phyloP scores from a whole-genome alignment of 1,140 invertebrate species.

The Condylostylus longicornis region DNA sequence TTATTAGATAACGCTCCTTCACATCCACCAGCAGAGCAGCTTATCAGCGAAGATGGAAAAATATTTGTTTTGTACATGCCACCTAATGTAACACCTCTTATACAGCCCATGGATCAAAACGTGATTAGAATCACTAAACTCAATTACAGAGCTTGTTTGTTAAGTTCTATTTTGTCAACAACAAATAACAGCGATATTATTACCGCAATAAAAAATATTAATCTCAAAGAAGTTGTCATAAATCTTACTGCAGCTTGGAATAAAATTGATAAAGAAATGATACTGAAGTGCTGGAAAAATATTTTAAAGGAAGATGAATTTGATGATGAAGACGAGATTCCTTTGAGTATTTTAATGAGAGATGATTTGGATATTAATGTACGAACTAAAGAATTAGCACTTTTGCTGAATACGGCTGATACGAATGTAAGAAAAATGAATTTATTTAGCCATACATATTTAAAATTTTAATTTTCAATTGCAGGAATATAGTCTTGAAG shows the following conservation, averaged over 20 bases:
- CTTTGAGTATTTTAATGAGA: not conserved
- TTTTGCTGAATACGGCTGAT: too few relatives aligned
- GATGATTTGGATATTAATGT: too few relatives aligned
- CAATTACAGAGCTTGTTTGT: slow-evolving; percentile 3
- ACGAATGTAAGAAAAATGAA: too few relatives aligned
- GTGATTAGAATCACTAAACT: slow-evolving; percentile 22
- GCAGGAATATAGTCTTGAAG: too few relatives aligned
- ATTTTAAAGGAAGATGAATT: slow-evolving; percentile 1
- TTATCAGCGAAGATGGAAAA: slow-evolving; percentile 8
- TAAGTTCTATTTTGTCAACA: not conserved
- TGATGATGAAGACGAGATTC: slow-evolving; percentile 6
- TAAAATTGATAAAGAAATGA: not conserved
- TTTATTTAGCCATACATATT: too few relatives aligned
- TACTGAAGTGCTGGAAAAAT: slow-evolving; percentile 3
- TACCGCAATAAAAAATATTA: slow-evolving; percentile 2
- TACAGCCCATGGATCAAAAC: slow-evolving; percentile 37
- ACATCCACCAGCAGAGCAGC: slow-evolving; percentile 12
- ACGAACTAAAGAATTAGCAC: too few relatives aligned
- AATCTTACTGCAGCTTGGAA: slow-evolving; percentile 2
- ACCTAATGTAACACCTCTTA: slow-evolving; percentile 33
- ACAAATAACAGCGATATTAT: not conserved
- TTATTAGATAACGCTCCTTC: slow-evolving; percentile 27
- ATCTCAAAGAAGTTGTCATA: slow-evolving; percentile 1
- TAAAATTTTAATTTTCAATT: too few relatives aligned
- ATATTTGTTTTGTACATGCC: slow-evolving; percentile 25